Evolutionary conservation across 2,888 invertebrate species (phyloP).

Genomic region (Petrophora chlorosata): DNA sequence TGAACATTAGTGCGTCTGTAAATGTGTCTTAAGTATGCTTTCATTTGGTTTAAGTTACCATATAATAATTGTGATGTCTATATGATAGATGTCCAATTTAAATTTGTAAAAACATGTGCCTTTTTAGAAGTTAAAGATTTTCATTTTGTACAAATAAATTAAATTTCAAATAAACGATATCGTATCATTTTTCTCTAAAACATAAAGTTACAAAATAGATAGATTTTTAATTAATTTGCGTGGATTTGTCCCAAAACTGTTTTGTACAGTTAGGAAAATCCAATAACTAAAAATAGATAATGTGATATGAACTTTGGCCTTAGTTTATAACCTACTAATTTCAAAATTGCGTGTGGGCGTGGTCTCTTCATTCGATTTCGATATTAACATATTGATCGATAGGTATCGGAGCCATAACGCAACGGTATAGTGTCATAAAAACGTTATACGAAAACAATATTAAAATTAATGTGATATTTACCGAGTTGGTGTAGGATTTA

Average conservation of each 20-base stretch:
- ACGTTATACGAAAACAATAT: background rate
- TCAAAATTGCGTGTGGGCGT: conserved; percentile 39
- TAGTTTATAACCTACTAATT: conserved; percentile 32
- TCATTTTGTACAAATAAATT: conserved; percentile 21
- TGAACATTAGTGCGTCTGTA: conserved; percentile 8
- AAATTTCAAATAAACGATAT: conserved; percentile 2
- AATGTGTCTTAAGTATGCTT: conserved; percentile 19
- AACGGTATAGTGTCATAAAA: conserved; percentile 10
- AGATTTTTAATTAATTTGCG: no score
- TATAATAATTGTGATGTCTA: conserved; percentile 54
- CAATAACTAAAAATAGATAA: no score
- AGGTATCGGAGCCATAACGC: conserved; percentile 16
- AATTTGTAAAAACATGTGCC: conserved; percentile 33
- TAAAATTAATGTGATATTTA: no score
- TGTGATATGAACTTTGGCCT: conserved; percentile 30
- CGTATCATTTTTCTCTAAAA: conserved; percentile 5
- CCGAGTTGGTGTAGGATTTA: no score
- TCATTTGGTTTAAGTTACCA: conserved; percentile 59
- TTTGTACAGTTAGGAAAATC: conserved; percentile 1
- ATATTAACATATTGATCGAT: conserved; percentile 43
- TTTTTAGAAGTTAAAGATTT: conserved; percentile 25
- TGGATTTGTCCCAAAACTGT: no score
- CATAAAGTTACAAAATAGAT: no score
- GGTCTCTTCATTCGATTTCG: conserved; percentile 41
- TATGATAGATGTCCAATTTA: conserved; percentile 37